Base-by-base conservation (phyloP, 2,113 vertebrate genomes). In the Castor canadensis region DNA sequence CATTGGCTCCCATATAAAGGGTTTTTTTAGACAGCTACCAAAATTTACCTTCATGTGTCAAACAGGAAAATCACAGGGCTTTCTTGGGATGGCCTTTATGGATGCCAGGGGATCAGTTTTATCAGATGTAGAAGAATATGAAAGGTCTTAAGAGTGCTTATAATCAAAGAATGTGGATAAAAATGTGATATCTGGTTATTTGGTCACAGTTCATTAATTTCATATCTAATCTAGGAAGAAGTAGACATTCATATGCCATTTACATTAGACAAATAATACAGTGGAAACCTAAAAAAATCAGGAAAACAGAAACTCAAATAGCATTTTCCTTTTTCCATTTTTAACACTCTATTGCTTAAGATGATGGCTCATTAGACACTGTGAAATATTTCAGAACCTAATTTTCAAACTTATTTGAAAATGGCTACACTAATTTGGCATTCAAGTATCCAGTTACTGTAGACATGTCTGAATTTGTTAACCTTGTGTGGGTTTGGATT, bases 371-470 rank as follows among this genome's bases (percentile, higher is more conserved):
- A 98, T 98, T 98, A 98, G 93, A 92, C 97, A 93, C 96, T 97
- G 97, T 97, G 98, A 98, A 97, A 98, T 96, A 98, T 97, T 98
- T 98, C 96, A 97, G 96, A 97, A 98, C 91, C 91, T 97, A 96
- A 97, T 98, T 96, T 96, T 98, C 92, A 97, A 95, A 67, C 81
- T 97, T 97, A 95, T 97, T 98, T 97, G 92, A 97, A 97, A 98
- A 97, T 95, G 91, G 66, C 87, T 96, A 45, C 28, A 87, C 89
- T 98, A 93, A 93, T 97, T 98, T 97, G 92, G 32, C 89, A 6
- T 97, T 95, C 90, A 97, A 91, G 52, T 91, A 95, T 58, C 56
- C 72, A 83, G 95, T 87, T 90, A 93, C 77, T 87, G 2, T 85
- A 82, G 96, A 83, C 72, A 97, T 87, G 85, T 80, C 96, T 96